These are phyloP conservation scores for Macrosiphum euphorbiae DNA, from an alignment of 2,888 invertebrate genomes.

Conservation along the genomic window DNA sequence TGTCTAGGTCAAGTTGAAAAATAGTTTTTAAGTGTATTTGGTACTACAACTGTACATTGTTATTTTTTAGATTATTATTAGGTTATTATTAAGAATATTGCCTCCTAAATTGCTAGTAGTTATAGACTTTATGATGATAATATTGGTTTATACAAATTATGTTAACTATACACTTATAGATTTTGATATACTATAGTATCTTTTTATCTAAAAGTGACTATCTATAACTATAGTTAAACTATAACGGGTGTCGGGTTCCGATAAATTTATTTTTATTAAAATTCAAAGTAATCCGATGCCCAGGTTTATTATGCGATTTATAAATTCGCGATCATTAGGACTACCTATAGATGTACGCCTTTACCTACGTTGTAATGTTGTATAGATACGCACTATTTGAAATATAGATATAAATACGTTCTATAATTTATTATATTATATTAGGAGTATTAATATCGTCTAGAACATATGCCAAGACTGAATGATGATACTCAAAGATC, in stretches of 20 bases:
- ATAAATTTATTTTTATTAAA: background rate
- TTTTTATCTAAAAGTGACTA: background rate
- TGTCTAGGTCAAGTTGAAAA: background rate
- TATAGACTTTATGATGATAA: too few species aligned
- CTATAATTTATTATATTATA: background rate
- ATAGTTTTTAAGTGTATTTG: background rate
- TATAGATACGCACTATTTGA: background rate
- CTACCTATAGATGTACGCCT: background rate
- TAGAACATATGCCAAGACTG: background rate
- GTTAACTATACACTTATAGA: background rate
- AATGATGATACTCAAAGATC: slow-evolving; percentile 47
- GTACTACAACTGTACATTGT: background rate
- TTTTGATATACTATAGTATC: background rate
- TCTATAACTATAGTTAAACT: background rate
- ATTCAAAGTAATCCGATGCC: background rate
- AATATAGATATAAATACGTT: background rate
- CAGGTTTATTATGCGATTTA: background rate
- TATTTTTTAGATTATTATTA: too few species aligned
- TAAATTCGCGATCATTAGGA: background rate
- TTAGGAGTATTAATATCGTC: background rate
- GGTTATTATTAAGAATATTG: too few species aligned
- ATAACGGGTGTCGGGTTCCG: background rate
- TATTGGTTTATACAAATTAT: background rate
- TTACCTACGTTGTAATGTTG: background rate
- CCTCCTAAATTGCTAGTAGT: too few species aligned